Percentiles rank a stretch among this genome's conserved stretches.
These are phyloP conservation scores for Coilia nasus DNA, from an alignment of 2,797 vertebrate species.

Conservation along the genomic window DNA sequence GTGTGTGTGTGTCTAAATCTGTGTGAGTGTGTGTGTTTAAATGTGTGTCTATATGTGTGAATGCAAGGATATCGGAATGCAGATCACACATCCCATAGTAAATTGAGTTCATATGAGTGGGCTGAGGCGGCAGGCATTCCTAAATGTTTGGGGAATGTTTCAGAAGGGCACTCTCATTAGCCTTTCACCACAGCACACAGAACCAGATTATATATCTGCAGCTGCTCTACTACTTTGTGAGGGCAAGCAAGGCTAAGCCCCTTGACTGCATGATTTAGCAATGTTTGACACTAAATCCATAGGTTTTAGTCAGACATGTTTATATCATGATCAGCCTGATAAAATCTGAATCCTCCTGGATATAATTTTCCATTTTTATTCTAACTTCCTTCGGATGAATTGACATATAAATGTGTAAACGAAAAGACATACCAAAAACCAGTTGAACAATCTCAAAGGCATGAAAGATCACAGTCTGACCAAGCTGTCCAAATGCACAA, in stretches of 20 bases:
- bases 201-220: too few species aligned
- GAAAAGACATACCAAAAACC: neutral
- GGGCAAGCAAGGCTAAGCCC: neutral
- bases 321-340: neutral
- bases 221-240: neutral
- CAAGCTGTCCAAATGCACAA: neutral
- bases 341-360: neutral
- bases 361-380: neutral
- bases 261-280: neutral
- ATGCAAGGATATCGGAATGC: neutral
- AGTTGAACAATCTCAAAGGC: slow-evolving; percentile 7
- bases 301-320: neutral
- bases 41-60: neutral
- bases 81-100: neutral
- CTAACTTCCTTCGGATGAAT: neutral
- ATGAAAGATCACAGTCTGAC: neutral
- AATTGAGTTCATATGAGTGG: neutral
- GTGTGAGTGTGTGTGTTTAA: neutral
- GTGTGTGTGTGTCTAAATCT: neutral
- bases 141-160: neutral
- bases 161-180: neutral
- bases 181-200: neutral
- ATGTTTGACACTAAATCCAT: neutral
- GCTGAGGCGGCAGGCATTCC: neutral
- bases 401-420: neutral